Evolutionary conservation across 2,888 invertebrate genomes (phyloP).

Genomic region (Andrena dorsata): DNA sequence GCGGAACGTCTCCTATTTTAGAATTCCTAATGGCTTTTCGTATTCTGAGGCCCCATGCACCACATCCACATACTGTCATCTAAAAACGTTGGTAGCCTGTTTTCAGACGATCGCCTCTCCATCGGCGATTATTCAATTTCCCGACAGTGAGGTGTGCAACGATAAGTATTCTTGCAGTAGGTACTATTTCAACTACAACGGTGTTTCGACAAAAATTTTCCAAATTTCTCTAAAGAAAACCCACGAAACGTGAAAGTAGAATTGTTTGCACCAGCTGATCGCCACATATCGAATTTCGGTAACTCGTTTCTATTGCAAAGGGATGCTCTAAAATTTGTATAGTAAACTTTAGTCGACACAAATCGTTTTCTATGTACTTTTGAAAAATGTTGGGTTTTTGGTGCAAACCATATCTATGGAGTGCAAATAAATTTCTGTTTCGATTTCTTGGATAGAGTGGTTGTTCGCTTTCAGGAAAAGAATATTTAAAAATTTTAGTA

Average conservation of each 20-base stretch:
- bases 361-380: background rate
- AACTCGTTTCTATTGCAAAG: background rate
- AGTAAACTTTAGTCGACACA: background rate
- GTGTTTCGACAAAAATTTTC: conserved; percentile 6
- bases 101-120: conserved; percentile 60
- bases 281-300: background rate
- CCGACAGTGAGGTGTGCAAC: conserved; percentile 1
- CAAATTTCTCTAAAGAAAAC: background rate
- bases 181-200: background rate
- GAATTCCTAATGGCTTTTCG: conserved; percentile 83
- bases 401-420: no score
- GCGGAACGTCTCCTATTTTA: conserved; percentile 84
- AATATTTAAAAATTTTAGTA: no score
- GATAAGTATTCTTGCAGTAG: background rate
- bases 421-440: no score
- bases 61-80: conserved; percentile 84
- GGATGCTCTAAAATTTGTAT: background rate
- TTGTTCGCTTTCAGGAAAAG: no score
- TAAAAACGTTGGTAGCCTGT: conserved; percentile 79
- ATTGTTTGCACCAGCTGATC: background rate
- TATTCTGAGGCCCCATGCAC: conserved; percentile 83
- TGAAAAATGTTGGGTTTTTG: no score
- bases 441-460: no score
- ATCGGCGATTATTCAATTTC: conserved; percentile 37
- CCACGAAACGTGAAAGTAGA: background rate